Evolutionary conservation across 2,888 invertebrate genomes (phyloP).

Genomic region (Stenurella melanura): DNA sequence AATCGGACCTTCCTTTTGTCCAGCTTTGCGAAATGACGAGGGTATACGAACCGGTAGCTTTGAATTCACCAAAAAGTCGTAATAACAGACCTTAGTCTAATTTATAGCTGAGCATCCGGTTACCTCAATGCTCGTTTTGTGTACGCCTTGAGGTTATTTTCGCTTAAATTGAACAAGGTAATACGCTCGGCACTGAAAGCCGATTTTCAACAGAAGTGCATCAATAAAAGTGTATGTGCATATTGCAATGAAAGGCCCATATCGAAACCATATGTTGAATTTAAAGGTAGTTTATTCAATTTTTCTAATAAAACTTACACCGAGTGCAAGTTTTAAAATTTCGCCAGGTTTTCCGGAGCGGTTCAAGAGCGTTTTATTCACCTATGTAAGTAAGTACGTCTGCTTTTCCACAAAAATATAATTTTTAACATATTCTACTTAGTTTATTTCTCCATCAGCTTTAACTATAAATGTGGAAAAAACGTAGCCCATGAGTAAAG

Average conservation of each 20-base stretch:
- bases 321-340: conserved; percentile 3
- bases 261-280: conserved; percentile 16
- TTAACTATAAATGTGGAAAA: no score
- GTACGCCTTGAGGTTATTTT: conserved; percentile 61
- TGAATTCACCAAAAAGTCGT: conserved; percentile 60
- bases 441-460: no score
- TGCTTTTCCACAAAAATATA: no score
- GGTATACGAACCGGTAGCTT: conserved; percentile 46
- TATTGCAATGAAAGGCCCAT: conserved; percentile 41
- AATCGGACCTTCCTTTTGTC: conserved; percentile 42
- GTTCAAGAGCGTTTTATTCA: neutral
- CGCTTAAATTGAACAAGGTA: conserved; percentile 59
- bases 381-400: neutral
- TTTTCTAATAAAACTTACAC: conserved; percentile 20
- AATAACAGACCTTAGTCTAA: conserved; percentile 65
- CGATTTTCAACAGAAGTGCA: conserved; percentile 59
- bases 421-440: no score
- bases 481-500: no score
- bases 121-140: conserved; percentile 61
- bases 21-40: conserved; percentile 33
- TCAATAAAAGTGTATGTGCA: conserved; percentile 49
- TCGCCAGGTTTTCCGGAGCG: neutral
- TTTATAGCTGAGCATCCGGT: conserved; percentile 66
- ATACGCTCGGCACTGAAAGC: conserved; percentile 54
- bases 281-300: conserved; percentile 9